These are phyloP conservation scores for Sebastes minor DNA, from an alignment of 2,797 vertebrate species.

Conservation along the genomic window DNA sequence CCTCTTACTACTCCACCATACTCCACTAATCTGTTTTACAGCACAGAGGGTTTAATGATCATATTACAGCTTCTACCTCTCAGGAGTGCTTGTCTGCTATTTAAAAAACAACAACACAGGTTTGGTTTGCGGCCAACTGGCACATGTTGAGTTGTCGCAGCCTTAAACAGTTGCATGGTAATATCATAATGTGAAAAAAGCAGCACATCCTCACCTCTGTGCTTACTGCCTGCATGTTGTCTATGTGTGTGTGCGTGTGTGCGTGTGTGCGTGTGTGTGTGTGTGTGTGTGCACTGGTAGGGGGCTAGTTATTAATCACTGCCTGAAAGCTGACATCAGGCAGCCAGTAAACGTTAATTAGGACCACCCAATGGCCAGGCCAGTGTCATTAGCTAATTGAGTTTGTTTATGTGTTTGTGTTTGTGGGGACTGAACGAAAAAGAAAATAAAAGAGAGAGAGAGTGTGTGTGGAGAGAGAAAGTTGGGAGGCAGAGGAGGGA, in stretches of 20 bases:
- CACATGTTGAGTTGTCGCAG: conserved; percentile 37
- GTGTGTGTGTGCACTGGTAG: conserved; percentile 40
- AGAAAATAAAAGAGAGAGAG: conserved; percentile 14
- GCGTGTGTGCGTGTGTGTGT: conserved; percentile 15
- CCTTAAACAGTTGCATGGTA: conserved; percentile 45
- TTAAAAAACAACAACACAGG: conserved; percentile 41
- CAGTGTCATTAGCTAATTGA: conserved; percentile 86
- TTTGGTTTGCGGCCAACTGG: conserved; percentile 51
- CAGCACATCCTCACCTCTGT: conserved; percentile 29
- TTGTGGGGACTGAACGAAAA: conserved; percentile 65
- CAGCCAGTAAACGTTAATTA: conserved; percentile 85
- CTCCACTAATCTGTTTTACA: conserved; percentile 78
- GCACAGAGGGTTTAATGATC: conserved; percentile 72
- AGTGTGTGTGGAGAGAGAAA: conserved; percentile 4
- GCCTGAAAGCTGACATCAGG: conserved; percentile 82
- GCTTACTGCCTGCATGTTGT: conserved; percentile 7
- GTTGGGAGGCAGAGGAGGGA: conserved; percentile 15
- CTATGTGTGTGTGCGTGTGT: conserved; percentile 18
- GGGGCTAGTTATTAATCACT: conserved; percentile 80
- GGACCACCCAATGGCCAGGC: conserved; percentile 80
- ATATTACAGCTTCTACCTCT: conserved; percentile 65
- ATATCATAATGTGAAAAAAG: conserved; percentile 60
- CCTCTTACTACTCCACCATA: conserved; percentile 51
- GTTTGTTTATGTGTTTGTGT: conserved; percentile 85
- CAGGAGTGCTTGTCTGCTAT: conserved; percentile 51